Conservation (phyloP, 2,113 vertebrate species). For the Bos javanicus region DNA sequence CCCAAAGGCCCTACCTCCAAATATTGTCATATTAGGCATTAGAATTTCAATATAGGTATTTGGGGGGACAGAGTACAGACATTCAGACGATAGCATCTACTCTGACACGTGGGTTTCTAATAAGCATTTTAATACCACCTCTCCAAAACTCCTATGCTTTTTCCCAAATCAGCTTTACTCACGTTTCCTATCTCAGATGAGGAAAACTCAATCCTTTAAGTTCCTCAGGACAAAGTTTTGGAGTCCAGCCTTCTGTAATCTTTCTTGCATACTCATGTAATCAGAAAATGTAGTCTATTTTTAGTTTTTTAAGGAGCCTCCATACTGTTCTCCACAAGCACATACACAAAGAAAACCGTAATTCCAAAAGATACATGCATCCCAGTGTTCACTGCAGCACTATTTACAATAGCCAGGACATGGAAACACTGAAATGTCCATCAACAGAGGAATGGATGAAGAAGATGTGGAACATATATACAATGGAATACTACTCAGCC, state of each 20-base stretch:
- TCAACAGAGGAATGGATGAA: not conserved
- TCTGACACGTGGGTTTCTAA: not conserved
- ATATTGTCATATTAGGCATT: not conserved
- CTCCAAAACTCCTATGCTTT: not conserved
- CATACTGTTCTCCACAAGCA: not conserved
- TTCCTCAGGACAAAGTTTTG: not conserved
- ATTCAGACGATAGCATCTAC: not conserved
- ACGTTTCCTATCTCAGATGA: not conserved
- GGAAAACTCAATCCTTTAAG: not conserved
- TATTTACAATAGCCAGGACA: not conserved
- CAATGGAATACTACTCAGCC: not conserved
- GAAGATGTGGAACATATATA: not conserved
- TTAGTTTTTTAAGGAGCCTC: not conserved
- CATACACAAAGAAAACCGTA: not conserved
- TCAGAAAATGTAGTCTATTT: not conserved
- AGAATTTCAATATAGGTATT: not conserved
- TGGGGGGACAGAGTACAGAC: not conserved
- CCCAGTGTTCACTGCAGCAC: not conserved
- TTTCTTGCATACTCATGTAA: not conserved
- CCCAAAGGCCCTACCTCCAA: not conserved
- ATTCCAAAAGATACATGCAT: not conserved
- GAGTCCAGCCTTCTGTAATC: not conserved
- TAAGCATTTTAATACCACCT: not conserved
- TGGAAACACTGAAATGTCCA: not conserved
- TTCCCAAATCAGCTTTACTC: not conserved